phyloP scores from a whole-genome alignment of 1,140 invertebrate species.

The Drosophila virilis region DNA sequence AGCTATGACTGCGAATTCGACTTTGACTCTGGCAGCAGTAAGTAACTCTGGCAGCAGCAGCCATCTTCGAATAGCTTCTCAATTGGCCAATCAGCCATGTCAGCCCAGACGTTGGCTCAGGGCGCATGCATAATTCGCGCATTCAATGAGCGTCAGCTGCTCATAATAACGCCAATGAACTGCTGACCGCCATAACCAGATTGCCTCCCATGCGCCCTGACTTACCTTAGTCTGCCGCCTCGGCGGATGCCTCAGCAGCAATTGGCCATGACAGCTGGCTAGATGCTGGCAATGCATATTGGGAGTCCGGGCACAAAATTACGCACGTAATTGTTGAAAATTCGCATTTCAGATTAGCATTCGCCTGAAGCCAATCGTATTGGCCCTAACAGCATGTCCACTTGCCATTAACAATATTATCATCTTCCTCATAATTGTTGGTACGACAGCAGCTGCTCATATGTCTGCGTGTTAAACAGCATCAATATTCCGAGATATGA shows the following conservation, averaged over 20 bases:
- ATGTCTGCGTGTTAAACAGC: constrained; percentile 43
- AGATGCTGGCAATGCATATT: constrained; percentile 54
- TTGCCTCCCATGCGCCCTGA: constrained; percentile 20
- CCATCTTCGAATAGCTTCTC: constrained; percentile 46
- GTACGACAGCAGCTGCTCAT: constrained; percentile 1
- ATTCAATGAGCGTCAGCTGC: constrained; percentile 58
- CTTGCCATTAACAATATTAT: constrained; percentile 4
- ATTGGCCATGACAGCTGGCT: constrained; percentile 34
- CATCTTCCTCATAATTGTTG: background rate
- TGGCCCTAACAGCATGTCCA: background rate
- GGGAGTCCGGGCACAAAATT: constrained; percentile 54
- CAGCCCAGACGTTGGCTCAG: constrained; percentile 47
- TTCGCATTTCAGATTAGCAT: constrained; percentile 71
- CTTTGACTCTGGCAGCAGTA: constrained; percentile 20
- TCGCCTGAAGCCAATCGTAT: constrained; percentile 50
- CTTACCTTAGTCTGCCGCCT: no score
- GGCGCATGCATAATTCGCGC: constrained; percentile 74
- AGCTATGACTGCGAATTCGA: constrained; percentile 39
- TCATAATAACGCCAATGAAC: constrained; percentile 55
- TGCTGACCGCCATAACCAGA: constrained; percentile 36
- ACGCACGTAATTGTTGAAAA: constrained; percentile 48
- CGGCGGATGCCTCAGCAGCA: constrained; percentile 1
- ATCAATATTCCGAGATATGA: background rate
- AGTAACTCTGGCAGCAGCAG: constrained; percentile 25
- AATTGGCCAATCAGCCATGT: constrained; percentile 63